Base-by-base conservation (phyloP, 2,888 invertebrate genomes). In the Limnephilus rhombicus region DNA sequence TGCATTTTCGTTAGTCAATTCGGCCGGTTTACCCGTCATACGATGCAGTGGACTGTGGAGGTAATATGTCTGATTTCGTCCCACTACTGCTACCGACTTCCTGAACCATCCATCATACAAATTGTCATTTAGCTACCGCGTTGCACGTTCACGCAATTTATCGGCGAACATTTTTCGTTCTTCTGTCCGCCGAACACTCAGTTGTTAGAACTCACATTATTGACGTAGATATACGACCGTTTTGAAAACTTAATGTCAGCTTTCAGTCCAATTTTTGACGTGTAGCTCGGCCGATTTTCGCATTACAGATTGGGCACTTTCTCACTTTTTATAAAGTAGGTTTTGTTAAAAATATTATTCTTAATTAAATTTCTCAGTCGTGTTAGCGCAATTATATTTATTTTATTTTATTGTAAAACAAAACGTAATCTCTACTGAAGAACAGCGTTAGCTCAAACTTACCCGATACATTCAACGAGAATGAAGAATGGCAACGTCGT, bases 21-120 rank as follows among this genome's bases (percentile, higher is more conserved):
- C 18, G 68, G 37, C 37, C 34, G 24, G 15, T 83, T 83, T 83
- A 83, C 24, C 37, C 34, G 13, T 37, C 68, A 34, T 83, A 41
- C 34, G 34, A 37, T 83, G 83, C 83, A 83, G 83, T 83, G 24
- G 18, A 37, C 34, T 37, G 83, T 37, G 37, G 34, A 68, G 9
- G 68, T 68, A n/a, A n/a, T 49, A 49, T 68, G 68, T n/a, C 68
- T 68, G 68, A 37, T 31, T 34, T 34, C 83, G 31, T 34, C 5
- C 31, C 82, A 34, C 34, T 9, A 37, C 83, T 34, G 37, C 37
- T 37, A 83, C 37, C 18, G 11, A 83, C 83, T 37, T 37, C 83
- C 83, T 34, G 34, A 53, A 82, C 82, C 82, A 90, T 90, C 83
- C 90, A 90, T 90, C 90, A 90, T 49, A 53, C 45, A 37, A 83